phyloP scores from a whole-genome alignment of 2,797 vertebrate genomes.

The Catharus ustulatus region DNA sequence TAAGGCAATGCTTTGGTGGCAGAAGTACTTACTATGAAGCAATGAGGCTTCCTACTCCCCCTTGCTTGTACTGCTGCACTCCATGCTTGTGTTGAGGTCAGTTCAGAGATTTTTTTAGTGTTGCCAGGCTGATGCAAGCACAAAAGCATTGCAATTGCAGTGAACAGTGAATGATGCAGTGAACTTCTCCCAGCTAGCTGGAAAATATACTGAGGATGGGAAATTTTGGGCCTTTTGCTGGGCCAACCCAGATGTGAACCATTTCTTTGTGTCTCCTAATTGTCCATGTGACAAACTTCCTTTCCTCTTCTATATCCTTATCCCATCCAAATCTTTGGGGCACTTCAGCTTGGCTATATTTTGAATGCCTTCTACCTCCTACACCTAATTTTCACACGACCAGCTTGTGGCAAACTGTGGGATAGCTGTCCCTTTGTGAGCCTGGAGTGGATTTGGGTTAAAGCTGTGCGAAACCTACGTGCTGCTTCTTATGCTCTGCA shows the following conservation, averaged over 20 bases:
- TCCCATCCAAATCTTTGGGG: not conserved
- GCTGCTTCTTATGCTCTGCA: not conserved
- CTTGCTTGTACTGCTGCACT: not conserved
- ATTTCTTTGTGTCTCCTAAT: not conserved
- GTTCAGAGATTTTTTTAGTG: not conserved
- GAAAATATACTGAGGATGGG: not conserved
- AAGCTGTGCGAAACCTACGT: accelerated
- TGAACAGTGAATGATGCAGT: not conserved
- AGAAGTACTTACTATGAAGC: not conserved
- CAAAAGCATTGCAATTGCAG: not conserved
- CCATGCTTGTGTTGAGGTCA: not conserved
- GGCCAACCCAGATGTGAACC: not conserved
- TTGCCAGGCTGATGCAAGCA: not conserved
- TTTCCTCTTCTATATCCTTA: accelerated
- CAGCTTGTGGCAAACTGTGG: not conserved
- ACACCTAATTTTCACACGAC: accelerated
- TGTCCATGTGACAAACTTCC: not conserved
- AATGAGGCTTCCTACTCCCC: not conserved
- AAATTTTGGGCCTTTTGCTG: not conserved
- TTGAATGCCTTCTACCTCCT: not conserved
- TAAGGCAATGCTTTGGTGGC: not conserved
- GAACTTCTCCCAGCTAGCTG: not conserved
- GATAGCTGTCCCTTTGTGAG: not conserved
- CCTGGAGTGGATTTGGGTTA: not conserved
- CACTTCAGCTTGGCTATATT: not conserved